Evolutionary conservation across 2,113 vertebrate species (phyloP).

Genomic region (Chrysemys picta): DNA sequence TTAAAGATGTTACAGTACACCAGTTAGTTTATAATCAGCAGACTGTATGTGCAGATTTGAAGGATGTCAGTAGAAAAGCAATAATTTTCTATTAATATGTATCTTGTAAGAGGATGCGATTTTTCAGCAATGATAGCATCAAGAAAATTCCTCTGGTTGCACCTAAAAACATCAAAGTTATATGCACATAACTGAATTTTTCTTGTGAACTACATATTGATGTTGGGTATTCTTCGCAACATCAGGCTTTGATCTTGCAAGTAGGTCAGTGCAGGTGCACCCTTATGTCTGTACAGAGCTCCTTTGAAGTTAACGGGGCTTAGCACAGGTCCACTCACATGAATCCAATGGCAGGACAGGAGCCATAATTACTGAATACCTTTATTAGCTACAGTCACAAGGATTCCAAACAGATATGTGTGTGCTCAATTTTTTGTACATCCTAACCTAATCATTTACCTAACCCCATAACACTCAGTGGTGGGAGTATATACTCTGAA

Average conservation of each 20-base stretch:
- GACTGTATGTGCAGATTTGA: background rate
- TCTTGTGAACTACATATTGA: background rate
- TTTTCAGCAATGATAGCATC: background rate
- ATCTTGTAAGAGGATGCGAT: background rate
- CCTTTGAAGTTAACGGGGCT: background rate
- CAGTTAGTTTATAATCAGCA: background rate
- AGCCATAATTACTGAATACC: background rate
- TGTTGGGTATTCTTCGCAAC: background rate
- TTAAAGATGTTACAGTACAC: background rate
- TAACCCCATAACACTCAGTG: background rate
- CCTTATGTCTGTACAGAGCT: background rate
- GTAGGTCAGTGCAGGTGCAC: rapidly evolving
- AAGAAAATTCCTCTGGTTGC: background rate
- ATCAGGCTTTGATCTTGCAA: background rate
- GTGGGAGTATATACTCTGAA: background rate
- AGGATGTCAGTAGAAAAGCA: background rate
- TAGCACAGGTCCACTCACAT: background rate
- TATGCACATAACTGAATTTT: background rate
- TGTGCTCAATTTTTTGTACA: background rate
- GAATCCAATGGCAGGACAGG: background rate
- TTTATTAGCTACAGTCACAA: background rate
- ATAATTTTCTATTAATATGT: background rate
- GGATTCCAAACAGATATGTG: background rate
- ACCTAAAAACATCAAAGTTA: background rate
- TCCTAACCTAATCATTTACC: background rate